Base-by-base conservation (phyloP, 2,113 vertebrate species). In the Platichthys flesus region DNA sequence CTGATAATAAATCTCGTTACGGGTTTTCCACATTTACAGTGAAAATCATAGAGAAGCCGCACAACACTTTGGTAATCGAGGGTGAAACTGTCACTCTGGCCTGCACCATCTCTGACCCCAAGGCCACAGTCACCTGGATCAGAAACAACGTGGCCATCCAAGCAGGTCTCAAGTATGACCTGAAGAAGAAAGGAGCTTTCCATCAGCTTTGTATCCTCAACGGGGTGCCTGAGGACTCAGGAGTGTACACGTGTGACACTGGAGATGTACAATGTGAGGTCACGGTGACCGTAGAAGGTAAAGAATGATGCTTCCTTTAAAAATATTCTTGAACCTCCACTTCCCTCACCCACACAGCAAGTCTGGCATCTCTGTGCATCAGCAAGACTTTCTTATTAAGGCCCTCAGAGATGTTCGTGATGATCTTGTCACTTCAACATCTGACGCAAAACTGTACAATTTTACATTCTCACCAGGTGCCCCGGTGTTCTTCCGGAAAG, bases 201-300 rank as follows among this genome's bases (percentile, higher is more conserved):
- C 89, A 91, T 51, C 84, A 93, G 78, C 92, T 95, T 55, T 62
- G 74, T 51, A 94, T 96, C 81, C 92, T 94, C 2, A 90, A 90
- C 2, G 81, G 93, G 12, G 80, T 84, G 74, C 87, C 88, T 5
- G 88, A 85, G 35, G 96, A 97, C 51, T 93, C 92, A 2, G 96
- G 95, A 0, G 85, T 91, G 0, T 97, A 96, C 64, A 93, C 91
- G 0, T 96, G 95, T 0, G 91, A 95, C 72, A 94, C 93, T 0
- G 93, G 93, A 81, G 95, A 96, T 62, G 94, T 90, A 63, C 93
- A 95, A 51, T 95, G 93, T 87, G 93, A 93, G 0, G 92, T 95
- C 0, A 92, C 79, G 0, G 51, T 97, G 82, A 93, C 90, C 26
- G 95, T 96, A 67, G 94, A 95, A 96, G 95, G 96, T 96, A 92